Evolutionary conservation across 1,140 invertebrate species (phyloP).

Genomic region (Paraescarpia echinospica): DNA sequence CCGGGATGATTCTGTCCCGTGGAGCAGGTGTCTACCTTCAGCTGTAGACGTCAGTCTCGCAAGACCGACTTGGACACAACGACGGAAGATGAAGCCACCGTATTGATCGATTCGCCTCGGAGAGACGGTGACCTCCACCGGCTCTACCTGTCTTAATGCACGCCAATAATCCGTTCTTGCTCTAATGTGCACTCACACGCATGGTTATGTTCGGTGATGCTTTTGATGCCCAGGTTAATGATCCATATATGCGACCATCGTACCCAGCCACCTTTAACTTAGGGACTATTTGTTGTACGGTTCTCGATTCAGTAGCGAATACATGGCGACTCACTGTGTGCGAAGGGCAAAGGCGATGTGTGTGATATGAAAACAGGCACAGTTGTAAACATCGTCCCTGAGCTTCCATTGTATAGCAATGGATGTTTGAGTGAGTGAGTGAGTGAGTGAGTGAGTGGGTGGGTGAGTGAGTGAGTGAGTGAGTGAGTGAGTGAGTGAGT

Average conservation of each 20-base stretch:
- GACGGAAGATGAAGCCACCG: neutral
- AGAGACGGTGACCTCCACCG: neutral
- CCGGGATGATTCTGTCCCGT: neutral
- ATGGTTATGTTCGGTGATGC: neutral
- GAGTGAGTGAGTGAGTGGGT: too few species aligned
- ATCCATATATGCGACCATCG: too few species aligned
- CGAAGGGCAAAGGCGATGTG: too few species aligned
- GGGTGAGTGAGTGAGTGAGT: too few species aligned
- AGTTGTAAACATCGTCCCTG: too few species aligned
- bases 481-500: neutral
- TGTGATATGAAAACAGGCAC: too few species aligned
- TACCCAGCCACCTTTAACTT: too few species aligned
- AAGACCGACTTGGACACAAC: conserved; percentile 8
- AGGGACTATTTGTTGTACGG: too few species aligned
- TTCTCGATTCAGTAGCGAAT: too few species aligned
- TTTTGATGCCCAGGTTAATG: neutral
- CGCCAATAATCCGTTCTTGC: neutral
- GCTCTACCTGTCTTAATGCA: neutral
- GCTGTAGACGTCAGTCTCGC: neutral
- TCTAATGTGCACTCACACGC: neutral
- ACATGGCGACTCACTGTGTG: too few species aligned
- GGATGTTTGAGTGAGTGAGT: too few species aligned
- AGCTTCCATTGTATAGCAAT: too few species aligned
- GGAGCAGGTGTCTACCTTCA: neutral
- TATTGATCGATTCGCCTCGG: neutral